Conservation (phyloP, 2,113 vertebrate genomes). For the Callionymus lyra region DNA sequence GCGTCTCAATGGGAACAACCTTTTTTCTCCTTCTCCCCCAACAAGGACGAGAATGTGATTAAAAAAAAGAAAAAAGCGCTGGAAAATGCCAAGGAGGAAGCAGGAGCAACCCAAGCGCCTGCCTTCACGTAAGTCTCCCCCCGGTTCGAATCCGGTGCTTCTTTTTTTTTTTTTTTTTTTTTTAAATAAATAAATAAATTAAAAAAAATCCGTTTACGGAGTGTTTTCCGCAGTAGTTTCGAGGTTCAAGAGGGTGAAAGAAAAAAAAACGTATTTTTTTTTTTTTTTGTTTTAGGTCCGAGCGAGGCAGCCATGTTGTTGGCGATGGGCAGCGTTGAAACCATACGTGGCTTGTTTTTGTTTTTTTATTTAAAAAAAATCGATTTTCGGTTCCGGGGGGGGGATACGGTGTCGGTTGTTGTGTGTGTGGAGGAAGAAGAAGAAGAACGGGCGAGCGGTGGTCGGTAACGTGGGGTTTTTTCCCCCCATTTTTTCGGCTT, state of each 20-base stretch:
- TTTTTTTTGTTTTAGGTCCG: conserved; percentile 76
- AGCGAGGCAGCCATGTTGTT: conserved; percentile 99
- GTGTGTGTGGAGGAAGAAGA: conserved; percentile 43
- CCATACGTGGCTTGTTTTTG: conserved; percentile 66
- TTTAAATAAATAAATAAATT: no score
- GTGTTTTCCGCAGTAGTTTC: conserved; percentile 84
- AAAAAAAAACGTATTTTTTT: conserved; percentile 91
- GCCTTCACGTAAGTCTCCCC: conserved; percentile 92
- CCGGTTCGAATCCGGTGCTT: conserved; percentile 63
- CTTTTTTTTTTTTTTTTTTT: no score
- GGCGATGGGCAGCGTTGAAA: conserved; percentile 77
- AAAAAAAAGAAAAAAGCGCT: conserved; percentile 65
- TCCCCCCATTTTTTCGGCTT: conserved; percentile 55
- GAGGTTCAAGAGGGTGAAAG: conserved; percentile 96
- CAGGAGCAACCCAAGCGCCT: conserved; percentile 99
- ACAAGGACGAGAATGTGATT: conserved; percentile 93
- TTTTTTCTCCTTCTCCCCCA: conserved; percentile 71
- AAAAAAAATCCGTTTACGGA: conserved; percentile 66
- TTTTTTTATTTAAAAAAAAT: conserved; percentile 77
- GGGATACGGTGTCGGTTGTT: conserved; percentile 69
- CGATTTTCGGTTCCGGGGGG: no score
- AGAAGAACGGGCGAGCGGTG: conserved; percentile 52
- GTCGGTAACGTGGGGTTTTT: conserved; percentile 62
- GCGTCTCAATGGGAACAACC: conserved; percentile 71
- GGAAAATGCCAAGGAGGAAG: conserved; percentile 99